phyloP scores from a whole-genome alignment of 2,113 vertebrate genomes.

The Periophthalmodon schlosseri region DNA sequence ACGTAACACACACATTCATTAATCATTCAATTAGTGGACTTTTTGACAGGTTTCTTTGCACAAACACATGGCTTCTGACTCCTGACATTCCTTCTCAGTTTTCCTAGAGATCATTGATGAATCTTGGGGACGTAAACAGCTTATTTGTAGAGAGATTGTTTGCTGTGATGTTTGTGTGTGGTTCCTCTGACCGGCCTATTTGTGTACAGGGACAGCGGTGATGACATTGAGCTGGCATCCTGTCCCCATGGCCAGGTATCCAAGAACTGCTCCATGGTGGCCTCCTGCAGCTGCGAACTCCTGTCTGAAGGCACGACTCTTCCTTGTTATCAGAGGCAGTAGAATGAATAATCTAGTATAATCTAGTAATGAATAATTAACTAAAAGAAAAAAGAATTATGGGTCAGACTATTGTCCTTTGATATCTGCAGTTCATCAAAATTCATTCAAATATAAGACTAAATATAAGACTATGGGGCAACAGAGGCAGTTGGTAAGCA shows the following conservation, averaged over 20 bases:
- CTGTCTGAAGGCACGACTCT: constrained; percentile 80
- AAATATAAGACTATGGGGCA: no score
- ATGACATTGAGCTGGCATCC: constrained; percentile 90
- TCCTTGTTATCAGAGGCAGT: background rate
- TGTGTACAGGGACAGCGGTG: constrained; percentile 88
- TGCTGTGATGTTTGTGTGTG: constrained; percentile 48
- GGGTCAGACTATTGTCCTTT: no score
- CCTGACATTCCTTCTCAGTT: constrained; percentile 46
- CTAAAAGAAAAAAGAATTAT: background rate
- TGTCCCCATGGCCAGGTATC: constrained; percentile 83
- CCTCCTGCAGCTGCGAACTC: constrained; percentile 94
- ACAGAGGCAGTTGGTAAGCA: no score
- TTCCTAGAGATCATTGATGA: constrained; percentile 25
- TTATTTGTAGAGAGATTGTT: constrained; percentile 44
- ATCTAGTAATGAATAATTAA: background rate
- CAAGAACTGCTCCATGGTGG: constrained; percentile 78
- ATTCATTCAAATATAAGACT: no score
- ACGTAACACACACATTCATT: constrained; percentile 60
- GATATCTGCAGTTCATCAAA: background rate
- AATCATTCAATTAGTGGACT: constrained; percentile 64
- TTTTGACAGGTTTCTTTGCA: constrained; percentile 63
- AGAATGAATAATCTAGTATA: no score
- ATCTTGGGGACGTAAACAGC: constrained; percentile 57
- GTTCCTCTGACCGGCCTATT: constrained; percentile 48
- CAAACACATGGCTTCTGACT: constrained; percentile 44